phyloP scores from a whole-genome alignment of 2,888 invertebrate genomes.

The Pristionchus fissidentatus region DNA sequence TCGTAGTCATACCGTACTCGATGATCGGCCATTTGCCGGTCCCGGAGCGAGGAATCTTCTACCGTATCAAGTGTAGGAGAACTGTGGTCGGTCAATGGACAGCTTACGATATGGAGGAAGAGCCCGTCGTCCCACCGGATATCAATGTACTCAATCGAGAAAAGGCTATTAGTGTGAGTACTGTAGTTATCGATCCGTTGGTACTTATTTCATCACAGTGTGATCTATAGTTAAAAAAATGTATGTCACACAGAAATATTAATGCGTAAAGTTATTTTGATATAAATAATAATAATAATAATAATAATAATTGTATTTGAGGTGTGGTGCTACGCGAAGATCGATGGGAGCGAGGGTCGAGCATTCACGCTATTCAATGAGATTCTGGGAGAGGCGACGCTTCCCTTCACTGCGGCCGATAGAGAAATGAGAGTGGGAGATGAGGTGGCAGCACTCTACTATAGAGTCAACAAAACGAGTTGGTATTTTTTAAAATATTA shows the following conservation, averaged over 20 bases:
- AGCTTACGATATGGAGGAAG: background rate
- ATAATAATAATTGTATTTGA: background rate
- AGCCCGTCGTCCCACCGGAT: background rate
- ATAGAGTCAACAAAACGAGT: slow-evolving; percentile 7
- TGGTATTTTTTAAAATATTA: background rate
- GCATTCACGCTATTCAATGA: background rate
- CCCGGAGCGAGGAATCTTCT: background rate
- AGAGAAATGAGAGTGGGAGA: slow-evolving; percentile 7
- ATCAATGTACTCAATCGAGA: background rate
- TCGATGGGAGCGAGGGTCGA: background rate
- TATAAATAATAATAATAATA: too few species aligned
- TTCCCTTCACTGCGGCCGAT: background rate
- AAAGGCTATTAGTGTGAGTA: background rate
- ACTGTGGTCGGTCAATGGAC: background rate
- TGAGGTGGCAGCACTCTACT: background rate
- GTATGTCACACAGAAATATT: background rate
- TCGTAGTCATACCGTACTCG: background rate
- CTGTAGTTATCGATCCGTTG: too few species aligned
- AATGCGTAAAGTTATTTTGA: too few species aligned
- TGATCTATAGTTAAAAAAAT: background rate
- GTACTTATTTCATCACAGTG: too few species aligned
- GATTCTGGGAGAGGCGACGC: background rate
- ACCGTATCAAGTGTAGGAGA: background rate
- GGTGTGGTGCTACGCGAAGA: background rate
- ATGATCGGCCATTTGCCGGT: background rate